These are phyloP conservation scores for Diploscapter pachys DNA, from an alignment of 1,140 invertebrate species.

Conservation along the genomic window DNA sequence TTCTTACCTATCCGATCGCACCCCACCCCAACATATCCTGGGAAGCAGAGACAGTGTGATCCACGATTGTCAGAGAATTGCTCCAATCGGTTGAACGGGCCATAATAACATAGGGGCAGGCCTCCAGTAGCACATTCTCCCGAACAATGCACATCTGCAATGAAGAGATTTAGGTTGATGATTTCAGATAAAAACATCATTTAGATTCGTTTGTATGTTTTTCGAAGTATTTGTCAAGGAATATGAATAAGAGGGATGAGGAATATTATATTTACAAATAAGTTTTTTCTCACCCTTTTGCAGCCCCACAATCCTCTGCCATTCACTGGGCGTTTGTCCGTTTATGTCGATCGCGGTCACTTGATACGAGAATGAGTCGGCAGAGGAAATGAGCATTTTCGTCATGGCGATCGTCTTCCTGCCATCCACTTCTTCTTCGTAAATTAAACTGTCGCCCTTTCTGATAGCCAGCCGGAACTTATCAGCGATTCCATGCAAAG, in stretches of 20 bases:
- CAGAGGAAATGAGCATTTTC: slow-evolving; percentile 5
- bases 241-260: too few species aligned
- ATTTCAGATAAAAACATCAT: too few species aligned
- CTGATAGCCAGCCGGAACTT: slow-evolving; percentile 27
- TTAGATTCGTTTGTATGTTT: too few species aligned
- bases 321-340: slow-evolving; percentile 35
- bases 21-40: slow-evolving; percentile 30
- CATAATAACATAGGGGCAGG: slow-evolving; percentile 38
- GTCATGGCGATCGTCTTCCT: slow-evolving; percentile 22
- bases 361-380: slow-evolving; percentile 18
- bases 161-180: background rate
- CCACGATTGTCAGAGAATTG: slow-evolving; percentile 30
- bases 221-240: too few species aligned
- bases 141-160: slow-evolving; percentile 32
- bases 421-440: slow-evolving; percentile 37
- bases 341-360: slow-evolving; percentile 35
- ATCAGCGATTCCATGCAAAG: slow-evolving; percentile 32
- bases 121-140: slow-evolving; percentile 37
- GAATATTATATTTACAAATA: too few species aligned
- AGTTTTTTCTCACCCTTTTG: too few species aligned
- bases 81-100: slow-evolving; percentile 30
- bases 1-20: slow-evolving; percentile 33
- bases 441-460: slow-evolving; percentile 21
- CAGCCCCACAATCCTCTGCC: background rate
- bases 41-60: slow-evolving; percentile 35